phyloP scores from a whole-genome alignment of 2,888 invertebrate species.

The Parnassius smintheus region DNA sequence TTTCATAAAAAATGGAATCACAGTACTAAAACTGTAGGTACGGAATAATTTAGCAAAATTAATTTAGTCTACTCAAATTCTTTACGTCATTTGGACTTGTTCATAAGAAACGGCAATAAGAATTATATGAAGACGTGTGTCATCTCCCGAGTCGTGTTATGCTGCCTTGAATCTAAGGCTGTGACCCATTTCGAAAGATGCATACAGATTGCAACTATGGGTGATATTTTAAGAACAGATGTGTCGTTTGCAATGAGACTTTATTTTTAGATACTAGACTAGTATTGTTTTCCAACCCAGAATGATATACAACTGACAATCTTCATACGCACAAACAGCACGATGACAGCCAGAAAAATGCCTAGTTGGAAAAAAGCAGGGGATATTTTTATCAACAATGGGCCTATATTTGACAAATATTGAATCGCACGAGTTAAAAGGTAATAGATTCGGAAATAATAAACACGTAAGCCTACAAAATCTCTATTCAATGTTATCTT shows the following conservation, averaged over 20 bases:
- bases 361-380: too few relatives aligned
- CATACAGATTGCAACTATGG: conserved; percentile 13
- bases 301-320: not conserved
- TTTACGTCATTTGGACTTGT: not conserved
- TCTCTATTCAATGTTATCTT: too few relatives aligned
- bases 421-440: too few relatives aligned
- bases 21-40: too few relatives aligned
- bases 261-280: conserved; percentile 16
- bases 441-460: too few relatives aligned
- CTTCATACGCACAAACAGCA: not conserved
- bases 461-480: too few relatives aligned
- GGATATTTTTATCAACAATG: too few relatives aligned
- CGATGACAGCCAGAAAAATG: too few relatives aligned
- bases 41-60: too few relatives aligned
- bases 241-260: conserved; percentile 11
- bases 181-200: conserved; percentile 43
- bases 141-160: conserved; percentile 1
- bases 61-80: too few relatives aligned
- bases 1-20: too few relatives aligned
- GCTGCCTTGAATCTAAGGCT: conserved; percentile 40
- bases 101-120: conserved; percentile 6
- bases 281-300: conserved; percentile 2
- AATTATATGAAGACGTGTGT: conserved; percentile 3
- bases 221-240: conserved; percentile 15
- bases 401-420: too few relatives aligned